These are phyloP conservation scores for Kryptolebias marmoratus DNA, from an alignment of 2,113 vertebrate genomes.

Conservation along the genomic window DNA sequence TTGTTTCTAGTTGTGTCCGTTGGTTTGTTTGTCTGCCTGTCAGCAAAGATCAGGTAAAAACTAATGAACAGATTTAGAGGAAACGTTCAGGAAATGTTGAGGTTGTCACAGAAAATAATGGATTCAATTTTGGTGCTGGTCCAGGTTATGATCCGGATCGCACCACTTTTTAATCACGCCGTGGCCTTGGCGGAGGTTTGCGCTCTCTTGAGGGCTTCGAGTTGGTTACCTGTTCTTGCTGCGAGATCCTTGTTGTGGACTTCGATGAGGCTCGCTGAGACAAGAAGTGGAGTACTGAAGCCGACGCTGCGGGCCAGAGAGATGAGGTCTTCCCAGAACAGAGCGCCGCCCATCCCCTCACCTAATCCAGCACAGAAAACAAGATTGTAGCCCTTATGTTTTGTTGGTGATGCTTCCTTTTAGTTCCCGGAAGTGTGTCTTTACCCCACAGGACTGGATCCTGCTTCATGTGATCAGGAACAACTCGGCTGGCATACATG, in stretches of 20 bases:
- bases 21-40: too few relatives aligned
- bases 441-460: constrained; percentile 78
- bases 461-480: constrained; percentile 75
- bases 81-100: too few relatives aligned
- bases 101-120: too few relatives aligned
- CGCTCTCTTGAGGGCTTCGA: too few relatives aligned
- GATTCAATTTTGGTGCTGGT: too few relatives aligned
- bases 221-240: constrained; percentile 70
- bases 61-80: too few relatives aligned
- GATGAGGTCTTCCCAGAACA: constrained; percentile 76
- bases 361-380: constrained; percentile 39
- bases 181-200: too few relatives aligned
- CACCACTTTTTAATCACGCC: too few relatives aligned
- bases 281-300: constrained; percentile 74
- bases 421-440: background rate
- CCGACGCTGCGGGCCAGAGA: constrained; percentile 65
- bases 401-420: background rate
- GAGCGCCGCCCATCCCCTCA: constrained; percentile 77
- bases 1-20: too few relatives aligned
- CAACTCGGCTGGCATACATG: constrained; percentile 76
- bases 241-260: constrained; percentile 73
- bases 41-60: too few relatives aligned
- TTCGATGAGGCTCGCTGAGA: constrained; percentile 69
- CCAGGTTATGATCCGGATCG: too few relatives aligned
- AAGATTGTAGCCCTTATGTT: background rate